Evolutionary conservation across 2,797 vertebrate genomes (phyloP), one percentile per base, ranked within the genome.

Genomic region (Sebastes jordani): DNA sequence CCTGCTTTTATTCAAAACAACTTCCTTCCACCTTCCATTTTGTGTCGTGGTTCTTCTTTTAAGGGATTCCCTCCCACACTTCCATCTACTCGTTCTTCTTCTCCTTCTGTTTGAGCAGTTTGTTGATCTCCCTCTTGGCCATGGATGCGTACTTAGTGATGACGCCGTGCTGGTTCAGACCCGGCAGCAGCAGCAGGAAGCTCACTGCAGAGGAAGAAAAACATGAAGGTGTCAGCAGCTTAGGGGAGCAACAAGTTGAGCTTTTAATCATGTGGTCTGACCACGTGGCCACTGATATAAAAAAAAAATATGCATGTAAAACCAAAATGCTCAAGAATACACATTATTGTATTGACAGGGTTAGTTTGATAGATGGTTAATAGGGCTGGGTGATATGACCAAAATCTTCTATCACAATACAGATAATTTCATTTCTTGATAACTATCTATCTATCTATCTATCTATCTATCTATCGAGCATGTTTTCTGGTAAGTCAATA

Each of bases 41-140:
- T 27, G 2, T 42, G 59, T 38, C 6, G 11, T 6, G 6, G 36
- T 62, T 80, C 23, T 3, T 70, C 82, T 54, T 20, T 29, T 30
- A 78, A n/a, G 71, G 46, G 38, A 49, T 13, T 56, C 22, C 14
- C 30, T 22, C 55, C 29, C 11, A 4, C 8, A 49, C 79, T 1
- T 52, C 4, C 30, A 0, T 82, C 86, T 86, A 99, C 85, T 99
- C 97, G 6, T 96, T 99, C 95, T 99, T 99, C 96, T 99, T 99
- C 90, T 99, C 98, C 92, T 99, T 99, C 89, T 98, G 97, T 94
- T 99, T 99, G 34, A 99, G 95, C 87, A 99, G 97, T 64, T 99
- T 99, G 96, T 99, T 99, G 88, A 99, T 95, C 95, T 99, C 98
- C 76, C 97, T 96, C 95, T 98, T 99, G 1, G 96, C 98, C 98